Base-by-base conservation (phyloP, 2,888 invertebrate species). In the Dysmachus trigonus region DNA sequence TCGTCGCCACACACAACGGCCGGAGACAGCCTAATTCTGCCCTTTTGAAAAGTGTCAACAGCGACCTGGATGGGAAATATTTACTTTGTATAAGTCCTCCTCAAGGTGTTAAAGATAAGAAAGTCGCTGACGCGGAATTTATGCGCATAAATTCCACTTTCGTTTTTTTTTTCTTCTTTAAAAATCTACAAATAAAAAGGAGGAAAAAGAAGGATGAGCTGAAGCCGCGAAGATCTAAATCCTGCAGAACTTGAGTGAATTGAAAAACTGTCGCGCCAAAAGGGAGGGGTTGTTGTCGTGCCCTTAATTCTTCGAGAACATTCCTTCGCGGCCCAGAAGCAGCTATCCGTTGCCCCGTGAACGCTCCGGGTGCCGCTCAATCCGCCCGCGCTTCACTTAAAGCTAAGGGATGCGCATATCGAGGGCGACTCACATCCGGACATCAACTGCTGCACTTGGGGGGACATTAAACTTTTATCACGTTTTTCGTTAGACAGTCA, bases 391-490 rank as follows among this genome's bases (percentile, higher is more conserved):
- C 22, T n/a, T 15, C 31, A 27, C 15, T 51, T 79, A 79, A 79
- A 13, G 3, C 31, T 79, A 79, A 79, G 3, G 3, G 15, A 15
- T 41, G 15, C 38, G 47, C 47, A 79, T 51, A 30, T n/a, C n/a
- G n/a, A 47, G 0, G 47, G 27, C n/a, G 47, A 79, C 35, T 79
- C 27, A 79, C 51, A 79, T 79, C 79, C 79, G 82, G 82, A 18
- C 71, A 82, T 82, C 82, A 47, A 79, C 79, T 35, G 71, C 35
- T 62, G 82, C 62, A 82, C 35, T 82, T 41, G 33, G 85, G 33
- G 85, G 62, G 62, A 74, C 87, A 86, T 87, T 87, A 87, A 87
- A 87, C 86, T 87, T 87, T 87, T 87, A 87, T 86, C 87, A 86
- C 87, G 87, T 87, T 86, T 87, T 74, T 83, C 87, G 74, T 87